These are phyloP conservation scores for Prorops nasuta DNA, from an alignment of 1,140 invertebrate species.

Conservation along the genomic window DNA sequence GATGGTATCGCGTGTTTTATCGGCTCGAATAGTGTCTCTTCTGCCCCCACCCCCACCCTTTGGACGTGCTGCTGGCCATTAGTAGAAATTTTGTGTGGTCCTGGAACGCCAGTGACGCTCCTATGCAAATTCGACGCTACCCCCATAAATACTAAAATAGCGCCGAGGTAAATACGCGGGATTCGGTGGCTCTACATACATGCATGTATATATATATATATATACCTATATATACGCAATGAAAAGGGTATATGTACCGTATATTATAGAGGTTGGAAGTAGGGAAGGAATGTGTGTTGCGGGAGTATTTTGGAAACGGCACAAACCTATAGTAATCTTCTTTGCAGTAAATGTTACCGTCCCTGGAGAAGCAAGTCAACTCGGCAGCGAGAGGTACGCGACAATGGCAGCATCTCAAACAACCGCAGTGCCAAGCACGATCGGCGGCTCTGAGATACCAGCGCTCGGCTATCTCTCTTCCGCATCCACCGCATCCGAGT, in stretches of 20 bases:
- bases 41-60: no score
- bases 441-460: slow-evolving; percentile 88
- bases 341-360: slow-evolving; percentile 92
- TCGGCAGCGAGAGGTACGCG: slow-evolving; percentile 80
- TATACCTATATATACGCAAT: not conserved
- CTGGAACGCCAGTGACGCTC: slow-evolving; percentile 39
- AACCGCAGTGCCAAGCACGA: slow-evolving; percentile 84
- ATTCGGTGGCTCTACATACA: no score
- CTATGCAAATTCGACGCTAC: slow-evolving; percentile 52
- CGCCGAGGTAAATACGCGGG: no score
- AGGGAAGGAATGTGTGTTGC: not conserved
- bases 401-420: slow-evolving; percentile 85
- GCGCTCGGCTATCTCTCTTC: slow-evolving; percentile 51
- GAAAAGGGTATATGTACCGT: not conserved
- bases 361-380: slow-evolving; percentile 84
- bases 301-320: not conserved
- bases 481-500: slow-evolving; percentile 51
- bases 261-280: not conserved
- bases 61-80: slow-evolving; percentile 34
- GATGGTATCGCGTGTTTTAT: slow-evolving; percentile 13
- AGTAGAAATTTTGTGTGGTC: slow-evolving; percentile 57
- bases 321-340: slow-evolving; percentile 91
- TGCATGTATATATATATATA: no score
- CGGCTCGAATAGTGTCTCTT: slow-evolving; percentile 18
- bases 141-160: slow-evolving; percentile 44